Conservation (phyloP, 2,113 vertebrate species). For the Cnemophilus loriae region DNA sequence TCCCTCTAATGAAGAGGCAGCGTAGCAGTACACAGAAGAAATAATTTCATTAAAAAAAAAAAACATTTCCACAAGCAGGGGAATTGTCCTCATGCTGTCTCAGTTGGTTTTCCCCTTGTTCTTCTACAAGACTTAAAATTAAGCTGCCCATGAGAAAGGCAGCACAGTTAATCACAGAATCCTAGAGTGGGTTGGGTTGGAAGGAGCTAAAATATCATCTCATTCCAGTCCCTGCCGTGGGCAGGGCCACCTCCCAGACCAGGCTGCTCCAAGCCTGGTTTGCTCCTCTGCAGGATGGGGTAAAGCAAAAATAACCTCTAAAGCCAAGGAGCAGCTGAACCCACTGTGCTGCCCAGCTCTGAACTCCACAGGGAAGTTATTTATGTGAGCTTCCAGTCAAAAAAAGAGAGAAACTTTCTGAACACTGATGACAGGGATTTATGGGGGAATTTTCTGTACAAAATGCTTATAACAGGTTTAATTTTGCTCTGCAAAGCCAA, state of each 20-base stretch:
- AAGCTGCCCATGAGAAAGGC: not conserved
- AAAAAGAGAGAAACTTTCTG: not conserved
- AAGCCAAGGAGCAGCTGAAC: not conserved
- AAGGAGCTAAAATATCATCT: not conserved
- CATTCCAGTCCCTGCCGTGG: not conserved
- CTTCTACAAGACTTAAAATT: not conserved
- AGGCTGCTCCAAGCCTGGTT: not conserved
- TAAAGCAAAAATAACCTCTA: not conserved
- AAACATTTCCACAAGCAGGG: not conserved
- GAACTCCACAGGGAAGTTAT: not conserved
- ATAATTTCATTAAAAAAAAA: not conserved
- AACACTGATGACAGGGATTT: not conserved
- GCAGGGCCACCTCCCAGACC: not conserved
- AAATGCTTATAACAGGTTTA: not conserved
- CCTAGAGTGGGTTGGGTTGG: not conserved
- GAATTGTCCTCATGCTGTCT: not conserved
- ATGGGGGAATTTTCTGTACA: not conserved
- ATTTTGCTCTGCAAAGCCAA: not conserved
- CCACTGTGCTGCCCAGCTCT: accelerated
- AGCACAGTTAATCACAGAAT: not conserved
- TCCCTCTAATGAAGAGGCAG: not conserved
- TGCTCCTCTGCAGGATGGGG: not conserved
- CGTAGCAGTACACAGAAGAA: not conserved
- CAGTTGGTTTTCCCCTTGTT: not conserved
- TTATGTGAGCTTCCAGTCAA: not conserved